Percentiles rank a stretch among this genome's conserved stretches.
Evolutionary conservation across 2,797 vertebrate genomes (phyloP).

Genomic region (Tarsius wallacei): DNA sequence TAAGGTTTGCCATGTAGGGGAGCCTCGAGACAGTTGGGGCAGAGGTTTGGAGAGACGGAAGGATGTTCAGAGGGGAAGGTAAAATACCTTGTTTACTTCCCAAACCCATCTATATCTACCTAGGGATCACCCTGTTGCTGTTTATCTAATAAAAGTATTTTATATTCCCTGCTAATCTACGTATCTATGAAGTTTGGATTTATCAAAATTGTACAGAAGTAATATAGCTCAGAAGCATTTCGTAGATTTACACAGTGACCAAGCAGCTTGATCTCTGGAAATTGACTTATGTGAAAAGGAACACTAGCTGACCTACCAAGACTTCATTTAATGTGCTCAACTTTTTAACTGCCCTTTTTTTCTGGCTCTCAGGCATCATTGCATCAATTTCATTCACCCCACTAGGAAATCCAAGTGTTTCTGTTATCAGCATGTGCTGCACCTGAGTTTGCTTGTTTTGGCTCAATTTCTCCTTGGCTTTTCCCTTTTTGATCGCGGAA

Average conservation of each 20-base stretch:
- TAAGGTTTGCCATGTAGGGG: not conserved
- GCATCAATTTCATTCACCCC: not conserved
- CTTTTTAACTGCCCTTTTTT: slow-evolving; percentile 36
- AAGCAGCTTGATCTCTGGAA: slow-evolving; percentile 55
- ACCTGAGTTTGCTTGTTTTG: not conserved
- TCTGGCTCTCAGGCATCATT: not conserved
- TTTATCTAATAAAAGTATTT: slow-evolving; percentile 16
- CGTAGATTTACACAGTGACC: slow-evolving; percentile 4
- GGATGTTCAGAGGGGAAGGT: not conserved
- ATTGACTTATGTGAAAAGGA: slow-evolving; percentile 49
- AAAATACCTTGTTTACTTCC: not conserved
- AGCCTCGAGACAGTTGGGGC: not conserved
- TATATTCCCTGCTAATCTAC: not conserved
- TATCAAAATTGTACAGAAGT: not conserved
- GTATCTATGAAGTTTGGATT: slow-evolving; percentile 42
- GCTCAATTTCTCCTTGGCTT: not conserved
- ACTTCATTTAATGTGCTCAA: slow-evolving; percentile 49
- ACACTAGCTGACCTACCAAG: not conserved
- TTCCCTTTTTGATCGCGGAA: not conserved
- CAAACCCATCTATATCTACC: not conserved
- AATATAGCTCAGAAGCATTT: slow-evolving; percentile 36
- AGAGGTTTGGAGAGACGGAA: not conserved
- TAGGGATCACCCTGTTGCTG: not conserved
- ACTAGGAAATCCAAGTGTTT: not conserved
- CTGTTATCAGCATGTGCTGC: not conserved